Conservation (phyloP, 2,113 vertebrate genomes). For the Eudyptes chrysolophus region DNA sequence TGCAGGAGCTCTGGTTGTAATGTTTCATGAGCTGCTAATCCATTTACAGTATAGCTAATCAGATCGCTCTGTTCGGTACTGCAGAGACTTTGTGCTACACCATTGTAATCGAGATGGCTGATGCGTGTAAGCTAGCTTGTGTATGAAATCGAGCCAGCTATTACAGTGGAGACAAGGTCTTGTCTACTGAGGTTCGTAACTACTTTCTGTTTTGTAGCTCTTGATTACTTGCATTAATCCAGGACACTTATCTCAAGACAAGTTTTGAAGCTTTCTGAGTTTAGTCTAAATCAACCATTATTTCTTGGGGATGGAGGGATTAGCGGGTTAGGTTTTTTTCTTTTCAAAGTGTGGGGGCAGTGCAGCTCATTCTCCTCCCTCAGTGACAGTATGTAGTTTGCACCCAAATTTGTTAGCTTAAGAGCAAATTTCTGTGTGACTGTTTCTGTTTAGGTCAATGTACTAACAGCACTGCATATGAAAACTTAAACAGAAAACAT, state of each 20-base stretch:
- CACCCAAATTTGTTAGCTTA: not conserved
- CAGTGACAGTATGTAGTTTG: not conserved
- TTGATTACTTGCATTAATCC: not conserved
- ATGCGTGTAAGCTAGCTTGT: not conserved
- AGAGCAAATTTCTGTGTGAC: not conserved
- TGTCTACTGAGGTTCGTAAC: not conserved
- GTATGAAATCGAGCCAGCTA: not conserved
- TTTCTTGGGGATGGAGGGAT: not conserved
- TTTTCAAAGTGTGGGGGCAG: not conserved
- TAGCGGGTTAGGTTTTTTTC: not conserved
- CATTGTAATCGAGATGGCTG: not conserved
- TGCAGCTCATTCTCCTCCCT: not conserved
- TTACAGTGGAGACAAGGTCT: not conserved
- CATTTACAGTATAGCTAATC: not conserved
- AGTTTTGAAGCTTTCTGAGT: not conserved
- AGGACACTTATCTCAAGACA: not conserved
- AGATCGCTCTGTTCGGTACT: not conserved
- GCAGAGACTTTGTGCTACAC: not conserved
- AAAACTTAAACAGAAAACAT: not conserved
- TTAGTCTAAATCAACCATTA: not conserved
- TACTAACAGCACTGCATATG: not conserved
- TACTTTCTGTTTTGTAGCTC: not conserved
- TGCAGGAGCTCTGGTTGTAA: not conserved
- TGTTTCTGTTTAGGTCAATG: not conserved
- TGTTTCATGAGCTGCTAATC: conserved; percentile 10